A percentile compares a stretch with the other conserved stretches of the same genome.
Conservation (phyloP, 2,113 vertebrate species). For the Pyrgilauda ruficollis region DNA sequence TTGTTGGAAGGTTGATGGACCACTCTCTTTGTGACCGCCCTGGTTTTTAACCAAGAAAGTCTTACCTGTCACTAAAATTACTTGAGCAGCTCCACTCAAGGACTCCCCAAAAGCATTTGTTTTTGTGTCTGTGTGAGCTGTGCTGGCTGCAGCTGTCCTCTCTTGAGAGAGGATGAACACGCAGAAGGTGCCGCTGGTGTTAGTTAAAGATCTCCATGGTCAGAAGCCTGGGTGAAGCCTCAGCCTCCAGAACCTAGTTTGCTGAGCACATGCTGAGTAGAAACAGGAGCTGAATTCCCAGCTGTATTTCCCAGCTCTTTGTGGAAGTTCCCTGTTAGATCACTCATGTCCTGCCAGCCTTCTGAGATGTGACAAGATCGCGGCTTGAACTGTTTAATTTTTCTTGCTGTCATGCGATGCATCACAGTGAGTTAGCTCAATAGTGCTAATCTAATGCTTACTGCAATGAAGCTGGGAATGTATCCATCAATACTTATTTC, state of each 20-base stretch:
- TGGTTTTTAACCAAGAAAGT: neutral
- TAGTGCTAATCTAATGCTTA: neutral
- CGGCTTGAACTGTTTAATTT: conserved; percentile 27
- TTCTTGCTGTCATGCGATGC: neutral
- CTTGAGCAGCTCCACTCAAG: neutral
- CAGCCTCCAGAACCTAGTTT: neutral
- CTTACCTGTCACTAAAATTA: neutral
- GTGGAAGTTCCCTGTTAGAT: neutral
- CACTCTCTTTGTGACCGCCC: neutral
- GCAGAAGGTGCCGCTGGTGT: neutral
- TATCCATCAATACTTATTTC: conserved; percentile 31
- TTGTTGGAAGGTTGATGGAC: neutral
- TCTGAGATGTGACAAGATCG: neutral
- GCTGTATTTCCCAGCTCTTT: neutral
- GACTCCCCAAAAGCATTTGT: neutral
- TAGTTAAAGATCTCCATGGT: fast-evolving
- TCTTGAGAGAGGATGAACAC: neutral
- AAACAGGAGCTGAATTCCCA: neutral
- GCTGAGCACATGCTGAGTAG: neutral
- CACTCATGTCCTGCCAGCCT: neutral
- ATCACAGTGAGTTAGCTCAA: conserved; percentile 3
- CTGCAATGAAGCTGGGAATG: neutral
- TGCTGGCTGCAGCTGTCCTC: neutral
- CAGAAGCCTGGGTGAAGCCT: neutral
- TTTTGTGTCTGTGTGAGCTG: neutral